Base-by-base conservation (phyloP, 1,140 invertebrate species). In the Macrobrachium nipponense region DNA sequence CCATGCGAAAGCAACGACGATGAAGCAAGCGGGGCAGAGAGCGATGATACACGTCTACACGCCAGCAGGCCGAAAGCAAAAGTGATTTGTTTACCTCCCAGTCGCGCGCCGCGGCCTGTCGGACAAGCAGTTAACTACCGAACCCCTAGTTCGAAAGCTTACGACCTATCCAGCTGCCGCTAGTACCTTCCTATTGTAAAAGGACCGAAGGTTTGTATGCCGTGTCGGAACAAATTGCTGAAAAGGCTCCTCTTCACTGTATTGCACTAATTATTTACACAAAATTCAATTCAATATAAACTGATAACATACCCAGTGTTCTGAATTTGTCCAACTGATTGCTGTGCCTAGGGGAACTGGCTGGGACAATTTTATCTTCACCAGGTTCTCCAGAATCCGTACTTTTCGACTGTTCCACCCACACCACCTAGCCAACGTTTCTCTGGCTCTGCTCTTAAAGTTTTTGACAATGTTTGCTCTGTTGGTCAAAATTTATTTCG, bases 341-440 rank as follows among this genome's bases (percentile, higher is more conserved):
- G 93, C 93, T 6, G 98, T 93, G 10, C 97, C 97, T 11, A 94
- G 89, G 6, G 97, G 97, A 36, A 97, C 95, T 88, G n/a, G n/a
- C n/a, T n/a, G 94, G 91, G 66, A 98, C 92, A 83, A 92, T 92
- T 4, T 94, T 85, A 91, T 96, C 94, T 85, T 92, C 89, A 23
- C 97, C 97, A 60, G 93, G 92, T 80, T 91, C 90, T 7, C 96
- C 97, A 5, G 92, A 20, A 98, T 94, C 90, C 94, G 93, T 44
- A 93, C 94, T 89, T 93, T 93, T 77, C 92, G 91, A 91, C 96
- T 96, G 88, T 96, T 92, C 93, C 92, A 3, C 97, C 97, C 87
- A 92, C 90, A 20, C 92, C 92, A 17, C 94, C 91, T 62, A 72
- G 4, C 83, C 89, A 89, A 17, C 81, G 62, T 62, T 90, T 88